Base-by-base conservation (phyloP, 64 coral and sea anemone genomes). In the Dendrophyllia cribrosa region DNA sequence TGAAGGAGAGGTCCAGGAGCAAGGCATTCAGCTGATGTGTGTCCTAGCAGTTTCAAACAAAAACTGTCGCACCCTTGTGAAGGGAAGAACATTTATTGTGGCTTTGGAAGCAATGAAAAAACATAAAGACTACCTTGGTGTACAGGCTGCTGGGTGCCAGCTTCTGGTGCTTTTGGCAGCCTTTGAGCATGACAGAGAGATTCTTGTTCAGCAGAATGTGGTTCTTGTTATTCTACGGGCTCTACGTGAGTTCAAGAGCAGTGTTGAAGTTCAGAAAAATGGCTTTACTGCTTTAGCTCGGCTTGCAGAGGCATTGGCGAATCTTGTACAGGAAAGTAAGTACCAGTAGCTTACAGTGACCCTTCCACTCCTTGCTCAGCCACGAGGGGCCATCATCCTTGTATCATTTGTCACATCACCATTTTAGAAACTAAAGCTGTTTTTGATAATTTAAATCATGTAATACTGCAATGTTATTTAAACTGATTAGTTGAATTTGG, bases 1-100 rank as follows among this genome's bases (percentile, higher is more conserved):
- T 87, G 79, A 83, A 97, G 95, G 92, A 82, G 92, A 91, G 74
- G 80, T 97, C 9, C 55, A 73, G 43, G 88, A 94, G 58, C 65
- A 66, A 68, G 75, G 61, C 0, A 91, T 93, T 69, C 68, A 82
- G 53, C 68, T 97, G 9, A 69, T 97, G 51, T 90, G 65, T 74
- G 67, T 72, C 48, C 60, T 97, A 12, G 82, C 83, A 47, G 86
- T 63, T 78, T 90, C 80, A 77, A 68, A 72, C 63, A n/a, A 81
- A 65, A 71, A 63, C 22, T 90, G 88, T 20, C 59, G 43, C 1
- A 43, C 50, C n/a, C 17, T 97, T 79, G 68, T 88, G 51, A 48
- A 85, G 79, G 47, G 75, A 53, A 68, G 65, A 83, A 87, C 46
- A 61, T 72, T 86, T 78, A 74, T 71, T 19, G 87, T 84, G 64